Conservation (phyloP, 2,797 vertebrate species). For the Clarias fuscus region DNA sequence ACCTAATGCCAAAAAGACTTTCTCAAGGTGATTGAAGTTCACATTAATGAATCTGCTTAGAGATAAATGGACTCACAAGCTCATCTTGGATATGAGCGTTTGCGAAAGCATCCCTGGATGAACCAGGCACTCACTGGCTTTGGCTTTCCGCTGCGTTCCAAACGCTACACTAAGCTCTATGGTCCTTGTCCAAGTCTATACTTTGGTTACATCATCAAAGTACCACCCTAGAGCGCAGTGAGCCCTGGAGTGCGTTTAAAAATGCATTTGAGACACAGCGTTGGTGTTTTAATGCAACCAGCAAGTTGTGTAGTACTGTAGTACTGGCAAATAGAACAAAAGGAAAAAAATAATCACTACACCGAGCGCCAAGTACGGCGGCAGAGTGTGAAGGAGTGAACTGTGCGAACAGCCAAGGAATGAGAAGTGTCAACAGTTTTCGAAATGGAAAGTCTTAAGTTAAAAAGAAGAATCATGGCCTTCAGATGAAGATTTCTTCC, state of each 20-base stretch:
- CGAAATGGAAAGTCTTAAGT: not conserved
- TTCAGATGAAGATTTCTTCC: not conserved
- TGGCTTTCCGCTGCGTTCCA: not conserved
- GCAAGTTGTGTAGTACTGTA: not conserved
- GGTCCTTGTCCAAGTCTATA: not conserved
- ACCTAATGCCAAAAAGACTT: not conserved
- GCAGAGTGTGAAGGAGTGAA: not conserved
- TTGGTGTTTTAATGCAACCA: not conserved
- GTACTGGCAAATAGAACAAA: not conserved
- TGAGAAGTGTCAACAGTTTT: not conserved
- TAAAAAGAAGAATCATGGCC: not conserved
- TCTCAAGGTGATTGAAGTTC: not conserved
- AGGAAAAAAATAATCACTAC: not conserved
- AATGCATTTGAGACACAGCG: not conserved
- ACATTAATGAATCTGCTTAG: not conserved
- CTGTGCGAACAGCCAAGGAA: not conserved
- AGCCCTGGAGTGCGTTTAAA: constrained; percentile 1
- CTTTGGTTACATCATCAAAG: constrained; percentile 7
- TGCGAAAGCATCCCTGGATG: not conserved
- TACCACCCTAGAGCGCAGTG: not conserved
- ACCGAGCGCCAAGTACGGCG: not conserved
- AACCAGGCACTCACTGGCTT: not conserved
- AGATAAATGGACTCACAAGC: not conserved
- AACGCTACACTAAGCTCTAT: not conserved
- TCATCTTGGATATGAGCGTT: not conserved